A percentile compares a stretch with the other conserved stretches of the same genome.
phyloP scores from a whole-genome alignment of 2,113 vertebrate species.

The Chascanopsetta lugubris region DNA sequence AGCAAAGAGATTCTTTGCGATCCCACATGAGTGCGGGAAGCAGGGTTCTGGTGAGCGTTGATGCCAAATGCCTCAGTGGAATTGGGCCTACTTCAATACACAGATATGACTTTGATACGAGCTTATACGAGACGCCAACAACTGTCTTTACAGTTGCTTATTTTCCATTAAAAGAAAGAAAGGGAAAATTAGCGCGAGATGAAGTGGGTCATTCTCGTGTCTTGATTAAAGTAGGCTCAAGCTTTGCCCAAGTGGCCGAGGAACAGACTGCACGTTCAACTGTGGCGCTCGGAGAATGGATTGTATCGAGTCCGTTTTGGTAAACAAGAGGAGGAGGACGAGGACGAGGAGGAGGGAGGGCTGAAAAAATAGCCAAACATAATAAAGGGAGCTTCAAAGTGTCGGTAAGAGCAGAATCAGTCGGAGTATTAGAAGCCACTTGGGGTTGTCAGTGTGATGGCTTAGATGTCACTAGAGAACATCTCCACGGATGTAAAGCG shows the following conservation, averaged over 20 bases:
- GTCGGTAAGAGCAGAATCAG: conserved; percentile 58
- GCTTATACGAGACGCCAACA: conserved; percentile 40
- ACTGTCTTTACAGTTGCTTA: conserved; percentile 35
- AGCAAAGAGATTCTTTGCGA: conserved; percentile 37
- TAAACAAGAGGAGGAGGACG: conserved; percentile 59
- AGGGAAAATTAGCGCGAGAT: conserved; percentile 56
- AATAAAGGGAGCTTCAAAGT: conserved; percentile 67
- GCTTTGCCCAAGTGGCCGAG: conserved; percentile 67
- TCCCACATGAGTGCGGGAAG: conserved; percentile 18
- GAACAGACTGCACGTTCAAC: conserved; percentile 60
- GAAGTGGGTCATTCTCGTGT: conserved; percentile 67
- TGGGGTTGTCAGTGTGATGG: conserved; percentile 69
- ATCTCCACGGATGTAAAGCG: conserved; percentile 63
- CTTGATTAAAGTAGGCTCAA: conserved; percentile 66
- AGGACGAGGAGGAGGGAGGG: conserved; percentile 28
- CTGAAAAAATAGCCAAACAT: conserved; percentile 51
- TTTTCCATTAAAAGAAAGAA: conserved; percentile 19
- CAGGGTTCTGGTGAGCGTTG: background rate
- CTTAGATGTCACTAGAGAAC: conserved; percentile 77
- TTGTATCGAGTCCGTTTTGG: conserved; percentile 54
- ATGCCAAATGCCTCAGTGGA: conserved; percentile 28
- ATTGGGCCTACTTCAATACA: conserved; percentile 44
- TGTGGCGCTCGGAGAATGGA: conserved; percentile 16
- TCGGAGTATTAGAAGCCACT: conserved; percentile 71
- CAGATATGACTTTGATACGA: conserved; percentile 19